Evolutionary conservation across 2,888 invertebrate genomes (phyloP).

Genomic region (Phaedon cochleariae): DNA sequence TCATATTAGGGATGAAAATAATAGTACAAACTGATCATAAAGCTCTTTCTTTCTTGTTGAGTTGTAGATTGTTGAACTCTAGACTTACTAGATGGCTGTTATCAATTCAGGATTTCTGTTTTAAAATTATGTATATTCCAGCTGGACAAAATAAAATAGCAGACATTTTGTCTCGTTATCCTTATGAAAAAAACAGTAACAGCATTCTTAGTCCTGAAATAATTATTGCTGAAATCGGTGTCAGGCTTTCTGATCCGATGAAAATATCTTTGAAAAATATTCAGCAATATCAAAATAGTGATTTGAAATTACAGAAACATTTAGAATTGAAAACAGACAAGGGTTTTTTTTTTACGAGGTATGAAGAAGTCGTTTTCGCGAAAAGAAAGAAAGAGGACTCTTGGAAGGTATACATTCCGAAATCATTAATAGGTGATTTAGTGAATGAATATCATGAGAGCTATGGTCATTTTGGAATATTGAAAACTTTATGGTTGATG

Average conservation of each 20-base stretch:
- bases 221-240: neutral
- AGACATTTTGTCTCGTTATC: neutral
- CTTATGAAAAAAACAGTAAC: neutral
- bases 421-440: neutral
- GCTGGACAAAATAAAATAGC: neutral
- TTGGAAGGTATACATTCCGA: neutral
- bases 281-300: neutral
- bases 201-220: neutral
- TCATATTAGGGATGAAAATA: no score
- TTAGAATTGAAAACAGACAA: neutral
- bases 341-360: neutral
- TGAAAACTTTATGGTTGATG: neutral
- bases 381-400: neutral
- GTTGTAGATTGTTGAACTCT: conserved; percentile 20
- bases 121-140: neutral
- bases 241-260: neutral
- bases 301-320: neutral
- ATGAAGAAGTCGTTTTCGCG: neutral
- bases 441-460: neutral
- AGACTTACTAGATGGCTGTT: conserved; percentile 42
- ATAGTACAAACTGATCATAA: neutral
- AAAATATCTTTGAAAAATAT: neutral
- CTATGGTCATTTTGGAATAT: neutral
- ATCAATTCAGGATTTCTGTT: conserved; percentile 35
- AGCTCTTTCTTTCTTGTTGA: conserved; percentile 1